These are phyloP conservation scores for Malacoctenus gilli DNA, from an alignment of 2,797 vertebrate species.

Conservation along the genomic window DNA sequence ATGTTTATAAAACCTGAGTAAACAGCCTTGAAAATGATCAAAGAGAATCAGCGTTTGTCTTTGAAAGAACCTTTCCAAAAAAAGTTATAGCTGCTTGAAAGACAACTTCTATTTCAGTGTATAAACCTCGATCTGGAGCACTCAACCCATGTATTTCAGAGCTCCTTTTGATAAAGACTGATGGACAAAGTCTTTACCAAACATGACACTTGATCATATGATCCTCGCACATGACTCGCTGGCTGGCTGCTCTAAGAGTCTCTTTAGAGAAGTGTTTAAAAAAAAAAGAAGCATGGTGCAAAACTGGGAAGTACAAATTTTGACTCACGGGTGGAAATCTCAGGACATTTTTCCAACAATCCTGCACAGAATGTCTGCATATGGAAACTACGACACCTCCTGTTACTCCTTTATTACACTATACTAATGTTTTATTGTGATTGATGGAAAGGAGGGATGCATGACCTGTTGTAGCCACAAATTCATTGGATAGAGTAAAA, in stretches of 20 bases:
- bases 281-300: conserved; percentile 66
- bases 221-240: conserved; percentile 74
- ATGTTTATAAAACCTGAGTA: too few species aligned
- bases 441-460: too few species aligned
- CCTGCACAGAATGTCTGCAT: too few species aligned
- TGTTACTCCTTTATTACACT: not conserved
- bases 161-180: conserved; percentile 9
- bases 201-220: conserved; percentile 76
- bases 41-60: too few species aligned
- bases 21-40: too few species aligned
- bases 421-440: not conserved
- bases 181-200: conserved; percentile 1
- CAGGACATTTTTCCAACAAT: not conserved
- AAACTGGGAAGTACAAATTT: conserved; percentile 64
- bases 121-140: too few species aligned
- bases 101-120: too few species aligned
- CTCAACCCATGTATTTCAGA: too few species aligned
- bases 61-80: too few species aligned
- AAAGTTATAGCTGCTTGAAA: too few species aligned
- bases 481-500: not conserved
- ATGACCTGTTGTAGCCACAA: not conserved
- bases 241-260: conserved; percentile 16
- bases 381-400: too few species aligned
- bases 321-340: conserved; percentile 40
- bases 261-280: conserved; percentile 78